Base-by-base conservation (phyloP, 2,888 invertebrate genomes). In the Onchidella celtica region DNA sequence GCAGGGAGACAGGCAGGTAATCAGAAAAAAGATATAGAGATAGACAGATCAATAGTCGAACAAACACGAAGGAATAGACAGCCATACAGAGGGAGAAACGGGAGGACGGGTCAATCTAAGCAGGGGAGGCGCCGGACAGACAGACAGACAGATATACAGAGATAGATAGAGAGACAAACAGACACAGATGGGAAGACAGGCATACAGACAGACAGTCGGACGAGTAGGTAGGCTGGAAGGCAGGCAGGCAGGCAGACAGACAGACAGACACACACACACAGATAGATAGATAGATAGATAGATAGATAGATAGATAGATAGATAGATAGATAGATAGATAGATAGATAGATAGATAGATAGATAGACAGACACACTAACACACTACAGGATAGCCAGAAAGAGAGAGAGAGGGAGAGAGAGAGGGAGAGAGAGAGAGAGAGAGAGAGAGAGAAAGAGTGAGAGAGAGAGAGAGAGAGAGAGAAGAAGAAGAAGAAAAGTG, bases 251-350 rank as follows among this genome's bases (percentile, higher is more conserved):
- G 47, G 47, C 27, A 47, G 40, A 27, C 47, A 72, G 70, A 72
- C 27, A 72, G 55, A 72, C 47, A 72, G 70, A 72, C 47, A 55
- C 3, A 47, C 24, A 40, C 14, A 72, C 55, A 72, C 11, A 72
- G 24, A 72, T 27, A 72, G 55, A 72, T 24, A 55, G 55, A 72
- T 24, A 72, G 55, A 72, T 11, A 72, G 27, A 55, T 24, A 47
- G 47, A 47, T 27, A 27, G 47, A 24, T 24, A 38, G 59, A 72
- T 24, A 24, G 47, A 14, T 9, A 27, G 21, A 6, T 24, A 55
- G 6, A 11, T 1, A 55, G 29, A 17, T 17, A 29, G 34, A 55
- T 17, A 11, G 72, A 6, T 24, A n/a, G 40, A 72, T 6, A 55
- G n/a, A 24, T 11, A 59, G 59, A 59, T 4, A n/a, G 59, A 24